Evolutionary conservation across 2,797 vertebrate species (phyloP).

Genomic region (Myotis myotis): DNA sequence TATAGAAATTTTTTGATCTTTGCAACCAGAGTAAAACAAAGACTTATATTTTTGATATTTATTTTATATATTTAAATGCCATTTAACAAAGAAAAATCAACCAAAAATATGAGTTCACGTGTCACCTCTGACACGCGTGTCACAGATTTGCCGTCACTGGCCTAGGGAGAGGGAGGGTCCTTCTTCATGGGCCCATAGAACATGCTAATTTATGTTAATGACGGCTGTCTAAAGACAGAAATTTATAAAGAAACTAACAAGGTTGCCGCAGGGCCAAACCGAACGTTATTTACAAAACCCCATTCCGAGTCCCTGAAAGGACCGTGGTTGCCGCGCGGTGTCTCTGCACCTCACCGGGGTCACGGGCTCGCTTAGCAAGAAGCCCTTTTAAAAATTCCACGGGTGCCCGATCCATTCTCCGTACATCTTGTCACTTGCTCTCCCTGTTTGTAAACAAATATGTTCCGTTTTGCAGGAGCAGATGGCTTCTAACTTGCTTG

Average conservation of each 20-base stretch:
- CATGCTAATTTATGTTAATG: neutral
- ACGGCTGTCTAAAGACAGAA: neutral
- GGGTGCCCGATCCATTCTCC: slow-evolving; percentile 76
- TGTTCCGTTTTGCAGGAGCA: slow-evolving; percentile 72
- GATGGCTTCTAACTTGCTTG: slow-evolving; percentile 74
- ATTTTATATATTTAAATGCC: too few relatives aligned
- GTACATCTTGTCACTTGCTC: slow-evolving; percentile 68
- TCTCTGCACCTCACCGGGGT: neutral
- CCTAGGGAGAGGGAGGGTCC: neutral
- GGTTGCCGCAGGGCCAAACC: neutral
- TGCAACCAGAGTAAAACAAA: too few relatives aligned
- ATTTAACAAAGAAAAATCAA: too few relatives aligned
- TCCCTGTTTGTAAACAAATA: slow-evolving; percentile 80
- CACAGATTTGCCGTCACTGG: too few relatives aligned
- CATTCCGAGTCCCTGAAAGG: neutral
- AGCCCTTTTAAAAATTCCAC: slow-evolving; percentile 63
- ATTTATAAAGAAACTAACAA: neutral
- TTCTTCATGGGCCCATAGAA: neutral
- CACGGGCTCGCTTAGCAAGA: slow-evolving; percentile 41
- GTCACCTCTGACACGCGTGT: too few relatives aligned
- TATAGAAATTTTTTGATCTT: too few relatives aligned
- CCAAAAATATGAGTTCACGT: too few relatives aligned
- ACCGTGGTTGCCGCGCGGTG: neutral
- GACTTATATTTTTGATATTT: too few relatives aligned
- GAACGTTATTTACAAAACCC: neutral